A percentile compares a stretch with the other conserved stretches of the same genome.
Evolutionary conservation across 2,888 invertebrate genomes (phyloP).

Genomic region (Hydriomena furcata): DNA sequence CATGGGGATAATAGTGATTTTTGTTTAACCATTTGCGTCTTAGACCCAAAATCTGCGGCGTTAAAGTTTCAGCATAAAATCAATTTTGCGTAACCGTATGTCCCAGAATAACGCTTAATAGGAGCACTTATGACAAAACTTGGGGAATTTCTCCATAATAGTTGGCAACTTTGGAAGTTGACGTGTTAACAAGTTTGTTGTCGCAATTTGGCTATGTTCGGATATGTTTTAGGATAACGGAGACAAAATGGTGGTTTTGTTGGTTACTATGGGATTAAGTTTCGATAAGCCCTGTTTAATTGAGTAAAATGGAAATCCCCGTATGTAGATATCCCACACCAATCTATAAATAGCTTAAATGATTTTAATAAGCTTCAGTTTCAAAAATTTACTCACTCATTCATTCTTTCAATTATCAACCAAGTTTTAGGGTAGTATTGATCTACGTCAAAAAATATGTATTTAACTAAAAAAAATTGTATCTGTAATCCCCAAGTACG

Average conservation of each 20-base stretch:
- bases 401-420: no score
- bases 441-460: no score
- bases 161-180: conserved; percentile 29
- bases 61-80: conserved; percentile 34
- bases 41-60: conserved; percentile 18
- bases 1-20: neutral
- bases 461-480: no score
- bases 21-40: neutral
- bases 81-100: conserved; percentile 34
- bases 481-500: no score
- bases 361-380: no score
- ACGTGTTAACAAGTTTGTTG: conserved; percentile 30
- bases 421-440: no score
- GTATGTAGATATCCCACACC: no score
- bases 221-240: conserved; percentile 10
- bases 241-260: conserved; percentile 9
- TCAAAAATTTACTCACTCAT: no score
- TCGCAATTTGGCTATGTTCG: conserved; percentile 22
- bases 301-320: neutral
- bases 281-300: neutral
- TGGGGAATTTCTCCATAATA: conserved; percentile 33
- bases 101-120: conserved; percentile 32
- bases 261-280: conserved; percentile 1
- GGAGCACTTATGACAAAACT: conserved; percentile 35
- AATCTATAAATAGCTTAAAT: no score